Base-by-base conservation (phyloP, 2,888 invertebrate genomes). In the Brachypterus glaber region DNA sequence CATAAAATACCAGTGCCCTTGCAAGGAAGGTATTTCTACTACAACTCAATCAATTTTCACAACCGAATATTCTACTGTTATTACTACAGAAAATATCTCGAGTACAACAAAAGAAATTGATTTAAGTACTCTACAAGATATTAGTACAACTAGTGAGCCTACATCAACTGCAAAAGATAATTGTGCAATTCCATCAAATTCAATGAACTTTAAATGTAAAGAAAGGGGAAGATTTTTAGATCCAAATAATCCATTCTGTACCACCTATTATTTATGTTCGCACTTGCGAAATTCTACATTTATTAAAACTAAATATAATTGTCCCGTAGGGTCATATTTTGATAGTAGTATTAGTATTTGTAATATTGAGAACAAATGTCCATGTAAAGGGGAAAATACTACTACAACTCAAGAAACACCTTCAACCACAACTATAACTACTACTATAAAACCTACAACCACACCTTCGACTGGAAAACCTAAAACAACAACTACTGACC, bases 211-310 rank as follows among this genome's bases (percentile, higher is more conserved):
- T 11, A 11, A 27, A 27, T 27, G 27, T 27, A 27, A 9, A 9
- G 12, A 9, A 5, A 27, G 12, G 12, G 27, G 27, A 9, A 9
- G 27, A 11, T 27, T 27, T 13, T 4, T 11, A 27, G 12, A 27
- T 27, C 12, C 12, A 11, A 27, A 27, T 11, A 13, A 27, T 27
- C 18, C 36, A 8, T 17, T n/a, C 18, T 36, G 30, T 30, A 15
- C 30, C n/a, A 11, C 30, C 4, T 36, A 17, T 9, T 32, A 11
- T 12, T n/a, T 35, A 33, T 18, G 40, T 30, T 30, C 7, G 31
- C 15, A 37, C 24, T 14, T n/a, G 18, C 30, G 30, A 18, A 27
- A 27, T 27, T 9, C 11, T 9, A 27, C 27, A 11, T 27, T 9
- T 13, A 11, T 9, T 5, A 27, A 27, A 27, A 27, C 27, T 4